Evolutionary conservation across 2,113 vertebrate genomes (phyloP).

Genomic region (Lagopus muta): DNA sequence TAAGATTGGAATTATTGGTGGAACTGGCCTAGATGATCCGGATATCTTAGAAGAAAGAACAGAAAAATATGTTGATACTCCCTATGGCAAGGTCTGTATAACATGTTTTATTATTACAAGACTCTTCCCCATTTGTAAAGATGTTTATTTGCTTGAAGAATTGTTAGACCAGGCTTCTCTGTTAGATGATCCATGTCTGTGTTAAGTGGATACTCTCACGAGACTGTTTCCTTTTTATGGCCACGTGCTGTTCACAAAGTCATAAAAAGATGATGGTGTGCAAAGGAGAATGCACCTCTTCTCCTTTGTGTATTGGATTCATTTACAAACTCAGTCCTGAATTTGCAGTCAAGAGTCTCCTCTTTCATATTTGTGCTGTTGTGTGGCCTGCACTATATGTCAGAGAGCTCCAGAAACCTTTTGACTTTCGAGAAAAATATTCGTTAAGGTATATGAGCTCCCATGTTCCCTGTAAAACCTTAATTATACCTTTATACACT

Average conservation of each 20-base stretch:
- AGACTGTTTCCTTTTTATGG: background rate
- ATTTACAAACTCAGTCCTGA: background rate
- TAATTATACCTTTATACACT: background rate
- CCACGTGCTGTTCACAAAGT: background rate
- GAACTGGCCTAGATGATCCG: slow-evolving; percentile 93
- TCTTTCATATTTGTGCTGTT: background rate
- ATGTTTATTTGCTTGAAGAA: background rate
- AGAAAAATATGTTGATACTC: slow-evolving; percentile 93
- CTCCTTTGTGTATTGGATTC: background rate
- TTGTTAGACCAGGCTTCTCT: background rate
- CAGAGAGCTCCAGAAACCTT: fast-evolving
- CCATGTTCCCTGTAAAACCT: background rate
- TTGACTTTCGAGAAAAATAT: background rate
- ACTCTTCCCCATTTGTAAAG: background rate
- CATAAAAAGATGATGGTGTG: background rate
- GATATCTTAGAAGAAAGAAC: slow-evolving; percentile 95
- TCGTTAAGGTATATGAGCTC: background rate
- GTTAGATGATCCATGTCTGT: background rate
- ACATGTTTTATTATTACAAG: background rate
- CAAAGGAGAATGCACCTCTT: background rate
- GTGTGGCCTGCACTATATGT: background rate
- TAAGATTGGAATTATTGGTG: slow-evolving; percentile 97
- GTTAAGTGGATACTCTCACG: background rate
- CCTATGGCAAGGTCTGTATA: slow-evolving; percentile 91
- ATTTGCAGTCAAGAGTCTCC: background rate